phyloP scores from a whole-genome alignment of 2,888 invertebrate genomes.

The Punctoribates punctum region DNA sequence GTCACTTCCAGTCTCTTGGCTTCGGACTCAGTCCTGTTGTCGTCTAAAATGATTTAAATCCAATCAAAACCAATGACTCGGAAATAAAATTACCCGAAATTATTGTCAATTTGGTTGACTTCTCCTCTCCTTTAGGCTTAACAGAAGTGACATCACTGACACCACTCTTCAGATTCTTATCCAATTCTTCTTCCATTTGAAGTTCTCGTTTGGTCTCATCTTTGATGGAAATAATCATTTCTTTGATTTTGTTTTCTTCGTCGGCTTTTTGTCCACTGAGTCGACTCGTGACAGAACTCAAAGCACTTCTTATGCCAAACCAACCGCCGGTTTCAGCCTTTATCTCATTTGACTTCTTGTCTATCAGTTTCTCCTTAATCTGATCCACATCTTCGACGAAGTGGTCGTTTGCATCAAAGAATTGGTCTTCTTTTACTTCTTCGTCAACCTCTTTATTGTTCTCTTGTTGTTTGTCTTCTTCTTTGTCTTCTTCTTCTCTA shows the following conservation, averaged over 20 bases:
- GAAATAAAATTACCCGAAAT: neutral
- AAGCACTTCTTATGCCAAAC: no score
- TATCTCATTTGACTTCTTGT: neutral
- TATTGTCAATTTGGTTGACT: neutral
- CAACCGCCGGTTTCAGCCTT: no score
- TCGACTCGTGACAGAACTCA: neutral
- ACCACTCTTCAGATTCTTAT: neutral
- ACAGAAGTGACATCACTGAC: neutral
- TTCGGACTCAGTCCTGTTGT: neutral
- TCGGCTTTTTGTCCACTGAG: neutral
- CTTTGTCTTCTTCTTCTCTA: no score
- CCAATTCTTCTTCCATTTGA: neutral
- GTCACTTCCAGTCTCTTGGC: neutral
- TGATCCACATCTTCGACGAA: conserved; percentile 5
- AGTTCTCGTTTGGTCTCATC: neutral
- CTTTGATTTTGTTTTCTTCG: neutral
- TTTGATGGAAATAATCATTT: neutral
- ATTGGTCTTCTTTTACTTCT: neutral
- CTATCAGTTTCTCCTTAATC: neutral
- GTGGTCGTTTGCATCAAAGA: neutral
- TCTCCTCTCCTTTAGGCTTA: neutral
- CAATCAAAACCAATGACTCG: neutral
- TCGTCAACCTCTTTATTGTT: neutral
- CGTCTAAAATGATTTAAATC: neutral
- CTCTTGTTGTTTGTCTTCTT: no score